Conservation (phyloP, 2,888 invertebrate genomes). For the Ectobius pallidus region DNA sequence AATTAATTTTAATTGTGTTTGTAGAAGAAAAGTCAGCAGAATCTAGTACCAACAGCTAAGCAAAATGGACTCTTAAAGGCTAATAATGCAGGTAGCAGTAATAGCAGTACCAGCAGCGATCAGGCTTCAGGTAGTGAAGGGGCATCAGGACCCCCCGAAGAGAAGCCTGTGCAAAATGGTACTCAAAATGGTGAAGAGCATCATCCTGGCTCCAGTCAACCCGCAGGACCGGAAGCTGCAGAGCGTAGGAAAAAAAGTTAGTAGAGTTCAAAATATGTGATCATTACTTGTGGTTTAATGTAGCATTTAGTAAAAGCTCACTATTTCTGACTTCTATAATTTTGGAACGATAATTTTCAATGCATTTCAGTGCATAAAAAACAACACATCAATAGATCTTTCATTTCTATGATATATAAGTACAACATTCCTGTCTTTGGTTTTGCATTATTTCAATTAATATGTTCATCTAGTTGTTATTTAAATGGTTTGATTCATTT, state of each 20-base stretch:
- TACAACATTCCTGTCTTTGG: too few species aligned
- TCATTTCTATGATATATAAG: too few species aligned
- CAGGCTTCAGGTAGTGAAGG: background rate
- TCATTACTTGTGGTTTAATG: too few species aligned
- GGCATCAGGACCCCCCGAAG: constrained; percentile 1
- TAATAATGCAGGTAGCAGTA: constrained; percentile 22
- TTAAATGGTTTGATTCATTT: too few species aligned
- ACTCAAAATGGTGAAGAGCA: constrained; percentile 47
- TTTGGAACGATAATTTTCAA: too few species aligned
- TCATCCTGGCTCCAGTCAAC: background rate
- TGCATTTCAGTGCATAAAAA: too few species aligned
- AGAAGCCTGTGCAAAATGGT: constrained; percentile 33
- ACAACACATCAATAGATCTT: too few species aligned
- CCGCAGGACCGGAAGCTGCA: constrained; percentile 48
- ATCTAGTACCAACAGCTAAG: constrained; percentile 27
- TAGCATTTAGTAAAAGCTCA: too few species aligned
- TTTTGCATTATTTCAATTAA: too few species aligned
- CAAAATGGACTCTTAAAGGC: constrained; percentile 40
- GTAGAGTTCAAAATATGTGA: too few species aligned
- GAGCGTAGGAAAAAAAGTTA: constrained; percentile 58
- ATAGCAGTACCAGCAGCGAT: background rate
- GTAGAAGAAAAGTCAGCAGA: constrained; percentile 38
- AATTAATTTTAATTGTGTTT: background rate
- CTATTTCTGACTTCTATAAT: too few species aligned
- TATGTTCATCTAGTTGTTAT: too few species aligned